These are phyloP conservation scores for Geotrypetes seraphini DNA, from an alignment of 2,797 vertebrate species.

Conservation along the genomic window DNA sequence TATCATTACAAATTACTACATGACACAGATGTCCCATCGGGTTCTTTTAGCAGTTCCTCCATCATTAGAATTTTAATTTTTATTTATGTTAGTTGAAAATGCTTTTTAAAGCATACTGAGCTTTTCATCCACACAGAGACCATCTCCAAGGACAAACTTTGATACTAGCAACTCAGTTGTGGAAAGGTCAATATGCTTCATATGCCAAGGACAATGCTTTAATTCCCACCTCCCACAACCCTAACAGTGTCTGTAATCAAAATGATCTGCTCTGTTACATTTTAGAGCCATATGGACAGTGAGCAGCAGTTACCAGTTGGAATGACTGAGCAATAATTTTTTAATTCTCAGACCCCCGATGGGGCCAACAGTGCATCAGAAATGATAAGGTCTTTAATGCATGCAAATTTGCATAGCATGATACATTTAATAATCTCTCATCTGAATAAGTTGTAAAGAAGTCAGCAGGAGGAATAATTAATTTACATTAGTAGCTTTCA, in stretches of 20 bases:
- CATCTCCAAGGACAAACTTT: no score
- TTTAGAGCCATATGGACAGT: neutral
- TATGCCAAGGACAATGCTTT: accelerated
- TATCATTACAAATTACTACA: no score
- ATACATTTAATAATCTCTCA: constrained; percentile 38
- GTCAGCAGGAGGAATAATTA: constrained; percentile 42
- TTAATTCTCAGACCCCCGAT: neutral
- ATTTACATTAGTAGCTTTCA: constrained; percentile 45
- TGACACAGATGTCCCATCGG: no score
- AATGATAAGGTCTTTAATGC: constrained; percentile 18
- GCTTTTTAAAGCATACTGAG: no score
- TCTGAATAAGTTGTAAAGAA: constrained; percentile 34
- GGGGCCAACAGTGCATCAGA: constrained; percentile 6
- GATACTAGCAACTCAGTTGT: accelerated
- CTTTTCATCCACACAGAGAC: no score
- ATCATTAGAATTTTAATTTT: no score
- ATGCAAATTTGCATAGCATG: constrained; percentile 31
- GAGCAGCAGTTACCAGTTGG: neutral
- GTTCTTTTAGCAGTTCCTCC: no score
- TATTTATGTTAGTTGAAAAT: no score
- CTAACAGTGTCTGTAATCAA: neutral
- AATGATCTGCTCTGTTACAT: neutral
- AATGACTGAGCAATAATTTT: constrained; percentile 3
- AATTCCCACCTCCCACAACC: accelerated
- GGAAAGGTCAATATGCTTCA: neutral